Evolutionary conservation across 2,113 vertebrate genomes (phyloP), one percentile per base, ranked within the genome.

Genomic region (Malurus elegans): DNA sequence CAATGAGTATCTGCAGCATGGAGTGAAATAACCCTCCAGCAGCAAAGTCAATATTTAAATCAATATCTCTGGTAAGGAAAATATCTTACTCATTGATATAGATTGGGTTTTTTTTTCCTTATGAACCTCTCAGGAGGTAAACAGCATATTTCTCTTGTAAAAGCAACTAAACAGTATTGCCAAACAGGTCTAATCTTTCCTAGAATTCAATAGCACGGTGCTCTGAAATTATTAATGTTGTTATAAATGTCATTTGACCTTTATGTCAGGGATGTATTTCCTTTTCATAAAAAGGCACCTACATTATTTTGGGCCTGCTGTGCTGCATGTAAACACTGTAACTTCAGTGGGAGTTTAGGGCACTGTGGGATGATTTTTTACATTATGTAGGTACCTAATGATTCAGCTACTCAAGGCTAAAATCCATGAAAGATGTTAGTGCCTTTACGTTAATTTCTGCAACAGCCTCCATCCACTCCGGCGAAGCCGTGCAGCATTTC

Each of bases 31-130:
- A 96, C 70, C 74, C 90, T 86, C 94, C 90, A 93, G 86, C 81
- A 92, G 96, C 0, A 17, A 97, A 96, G 92, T 97, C 96, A 94
- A 97, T 97, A 96, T 92, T 92, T 96, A 96, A 94, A 96, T 97
- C 98, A 93, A 98, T 98, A 97, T 82, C 85, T 95, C 93, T 85
- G 56, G 95, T 95, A 95, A 95, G 95, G 94, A 96, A 97, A 97
- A 97, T 90, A 96, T 95, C 95, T 97, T 97, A 95, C 94, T 96
- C 85, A 95, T 95, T 94, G 95, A 96, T 95, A 90, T 40, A 84
- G 86, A 95, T 92, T 91, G 92, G 54, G 80, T 80, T 95, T 97
- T 96, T 96, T 97, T 87, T 98, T 86, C 79, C 93, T 97, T 97
- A 96, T 93, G 92, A 97, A 97, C 93, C 93, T 96, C 91, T 95